Evolutionary conservation across 2,797 vertebrate genomes (phyloP), one percentile per base, ranked within the genome.

Genomic region (Acipenser transmontanus): DNA sequence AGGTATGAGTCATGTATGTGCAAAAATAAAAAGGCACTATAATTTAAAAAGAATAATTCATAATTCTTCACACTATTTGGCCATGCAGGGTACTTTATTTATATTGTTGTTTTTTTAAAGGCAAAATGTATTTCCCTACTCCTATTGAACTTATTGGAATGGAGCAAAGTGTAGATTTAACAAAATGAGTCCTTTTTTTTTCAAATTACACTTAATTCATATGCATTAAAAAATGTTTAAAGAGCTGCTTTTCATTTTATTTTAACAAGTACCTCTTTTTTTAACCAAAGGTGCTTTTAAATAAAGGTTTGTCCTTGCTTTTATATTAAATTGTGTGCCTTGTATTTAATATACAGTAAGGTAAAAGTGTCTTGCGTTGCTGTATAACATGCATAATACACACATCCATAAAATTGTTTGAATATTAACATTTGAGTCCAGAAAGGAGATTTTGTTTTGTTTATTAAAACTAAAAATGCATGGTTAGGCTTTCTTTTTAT

Each of bases 251-350:
- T 34, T 61, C 8, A 61, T 17, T 20, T 61, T 54, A 4, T 9
- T 8, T 9, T 54, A 54, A 54, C 8, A 88, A 85, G 87, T 91
- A 91, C 89, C 89, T 89, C 89, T 81, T 83, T 82, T 64, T 34
- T 34, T 34, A 88, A 89, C 89, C 89, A 92, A 91, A 92, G 89
- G 89, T 92, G 89, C 90, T 92, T 92, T 91, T 91, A 82, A n/a
- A 9, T 8, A 9, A n/a, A 9, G 51, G 2, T 3, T 86, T 71
- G 63, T 84, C 87, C 82, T 87, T 54, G 87, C 82, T 87, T 72
- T 81, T 87, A 83, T 89, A 67, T 65, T 67, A 72, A 83, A 84
- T 88, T 89, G 81, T 79, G 90, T 92, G 89, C 90, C 89, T 92
- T 92, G 85, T 88, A 83, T 87, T 81, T 84, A 81, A 88, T 83